Evolutionary conservation across 2,797 vertebrate genomes (phyloP).

Genomic region (Orestias chungarensis): DNA sequence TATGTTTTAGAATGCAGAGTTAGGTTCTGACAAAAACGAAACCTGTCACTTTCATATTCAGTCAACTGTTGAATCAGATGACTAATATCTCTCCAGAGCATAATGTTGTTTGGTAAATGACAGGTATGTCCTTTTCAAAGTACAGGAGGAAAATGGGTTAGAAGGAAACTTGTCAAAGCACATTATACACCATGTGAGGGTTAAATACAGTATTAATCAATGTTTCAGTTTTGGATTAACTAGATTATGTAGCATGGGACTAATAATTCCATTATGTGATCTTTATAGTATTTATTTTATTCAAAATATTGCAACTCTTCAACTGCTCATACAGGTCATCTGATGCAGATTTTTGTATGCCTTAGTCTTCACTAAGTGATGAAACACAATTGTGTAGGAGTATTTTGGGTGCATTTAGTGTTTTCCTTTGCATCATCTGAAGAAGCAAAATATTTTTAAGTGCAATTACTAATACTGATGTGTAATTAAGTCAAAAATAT

Average conservation of each 20-base stretch:
- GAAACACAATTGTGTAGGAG: too few species aligned
- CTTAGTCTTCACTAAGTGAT: too few species aligned
- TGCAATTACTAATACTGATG: neutral
- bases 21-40: neutral
- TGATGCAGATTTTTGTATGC: too few species aligned
- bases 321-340: neutral
- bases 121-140: neutral
- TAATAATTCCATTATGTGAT: neutral
- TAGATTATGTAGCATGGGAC: neutral
- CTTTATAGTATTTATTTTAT: neutral
- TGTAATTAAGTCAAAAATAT: neutral
- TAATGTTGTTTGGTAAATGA: neutral
- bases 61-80: neutral
- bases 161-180: neutral
- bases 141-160: neutral
- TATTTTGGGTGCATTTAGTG: too few species aligned
- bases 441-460: neutral
- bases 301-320: neutral
- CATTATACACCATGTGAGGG: neutral
- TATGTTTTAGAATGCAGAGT: neutral
- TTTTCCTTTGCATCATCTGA: too few species aligned
- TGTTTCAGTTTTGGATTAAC: neutral
- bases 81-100: neutral
- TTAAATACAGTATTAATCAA: neutral
- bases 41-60: slow-evolving; percentile 5